Conservation (phyloP, 2,113 vertebrate genomes). For the Tursiops truncatus region DNA sequence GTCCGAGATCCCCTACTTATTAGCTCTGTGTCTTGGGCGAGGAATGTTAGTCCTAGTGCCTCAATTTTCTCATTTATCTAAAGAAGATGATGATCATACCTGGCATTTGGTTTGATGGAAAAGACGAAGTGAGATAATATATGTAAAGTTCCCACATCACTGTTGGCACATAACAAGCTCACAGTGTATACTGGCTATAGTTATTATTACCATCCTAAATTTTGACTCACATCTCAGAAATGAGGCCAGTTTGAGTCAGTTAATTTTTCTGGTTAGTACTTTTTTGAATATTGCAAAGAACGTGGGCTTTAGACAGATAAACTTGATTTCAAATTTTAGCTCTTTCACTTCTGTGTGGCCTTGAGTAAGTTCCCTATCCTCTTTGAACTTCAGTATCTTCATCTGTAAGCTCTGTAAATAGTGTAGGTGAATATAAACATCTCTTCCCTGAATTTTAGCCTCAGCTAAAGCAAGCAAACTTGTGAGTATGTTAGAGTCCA, state of each 20-base stretch:
- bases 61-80: not conserved
- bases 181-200: not conserved
- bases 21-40: not conserved
- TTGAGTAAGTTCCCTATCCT: not conserved
- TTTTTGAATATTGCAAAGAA: not conserved
- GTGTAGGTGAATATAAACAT: not conserved
- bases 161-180: not conserved
- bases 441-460: not conserved
- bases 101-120: not conserved
- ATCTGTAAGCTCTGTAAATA: not conserved
- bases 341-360: not conserved
- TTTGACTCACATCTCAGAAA: not conserved
- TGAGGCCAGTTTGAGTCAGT: not conserved
- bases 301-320: not conserved
- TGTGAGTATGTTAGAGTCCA: not conserved
- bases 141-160: not conserved
- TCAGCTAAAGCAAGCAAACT: not conserved
- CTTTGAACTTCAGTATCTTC: not conserved
- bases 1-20: not conserved
- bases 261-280: not conserved
- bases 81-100: not conserved
- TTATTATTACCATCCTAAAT: not conserved
- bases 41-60: not conserved
- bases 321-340: not conserved
- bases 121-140: not conserved